phyloP scores from a whole-genome alignment of 2,797 vertebrate species.

The Zalophus californianus region DNA sequence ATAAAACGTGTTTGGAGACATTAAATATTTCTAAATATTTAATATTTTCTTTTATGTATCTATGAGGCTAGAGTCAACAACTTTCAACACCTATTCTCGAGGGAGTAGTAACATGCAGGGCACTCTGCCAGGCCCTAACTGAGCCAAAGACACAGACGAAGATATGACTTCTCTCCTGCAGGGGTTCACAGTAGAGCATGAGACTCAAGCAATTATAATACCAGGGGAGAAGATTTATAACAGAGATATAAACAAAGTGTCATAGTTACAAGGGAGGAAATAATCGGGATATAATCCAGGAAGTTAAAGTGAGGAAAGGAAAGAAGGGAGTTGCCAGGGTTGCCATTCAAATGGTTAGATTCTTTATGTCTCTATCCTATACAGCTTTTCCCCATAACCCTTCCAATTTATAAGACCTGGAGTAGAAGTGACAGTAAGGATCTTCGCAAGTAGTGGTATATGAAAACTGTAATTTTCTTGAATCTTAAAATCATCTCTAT shows the following conservation, averaged over 20 bases:
- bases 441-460: background rate
- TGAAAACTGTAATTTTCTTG: background rate
- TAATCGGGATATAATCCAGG: background rate
- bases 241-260: background rate
- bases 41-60: background rate
- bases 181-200: background rate
- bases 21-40: background rate
- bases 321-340: background rate
- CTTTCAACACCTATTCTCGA: background rate
- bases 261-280: background rate
- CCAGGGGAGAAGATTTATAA: background rate
- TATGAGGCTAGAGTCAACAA: background rate
- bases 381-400: background rate
- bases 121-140: background rate
- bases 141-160: background rate
- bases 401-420: background rate
- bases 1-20: background rate
- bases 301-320: conserved; percentile 2
- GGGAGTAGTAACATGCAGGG: background rate
- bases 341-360: background rate
- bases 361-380: background rate
- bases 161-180: background rate
- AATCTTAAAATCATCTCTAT: background rate
- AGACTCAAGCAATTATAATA: background rate
- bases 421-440: background rate